Conservation (phyloP, 2,888 invertebrate species). For the Drosophila rellima region DNA sequence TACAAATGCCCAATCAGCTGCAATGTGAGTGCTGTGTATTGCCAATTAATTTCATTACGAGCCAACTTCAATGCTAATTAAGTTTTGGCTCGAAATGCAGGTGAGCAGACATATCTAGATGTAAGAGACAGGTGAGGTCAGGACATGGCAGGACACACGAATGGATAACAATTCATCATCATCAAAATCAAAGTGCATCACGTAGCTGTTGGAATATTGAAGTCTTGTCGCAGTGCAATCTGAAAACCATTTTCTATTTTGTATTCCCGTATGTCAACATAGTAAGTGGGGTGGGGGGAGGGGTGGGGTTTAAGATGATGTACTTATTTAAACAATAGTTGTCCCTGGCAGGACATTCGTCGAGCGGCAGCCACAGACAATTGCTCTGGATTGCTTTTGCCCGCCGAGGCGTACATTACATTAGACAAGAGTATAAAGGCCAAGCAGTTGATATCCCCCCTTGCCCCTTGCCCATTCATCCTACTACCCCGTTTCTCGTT, state of each 20-base stretch:
- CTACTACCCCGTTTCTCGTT: neutral
- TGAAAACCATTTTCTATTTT: slow-evolving; percentile 65
- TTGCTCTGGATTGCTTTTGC: slow-evolving; percentile 59
- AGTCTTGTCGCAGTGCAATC: slow-evolving; percentile 49
- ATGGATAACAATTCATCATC: slow-evolving; percentile 57
- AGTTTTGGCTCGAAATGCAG: slow-evolving; percentile 39
- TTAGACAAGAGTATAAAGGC: slow-evolving; percentile 55
- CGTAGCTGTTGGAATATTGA: slow-evolving; percentile 50
- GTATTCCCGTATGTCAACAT: slow-evolving; percentile 58
- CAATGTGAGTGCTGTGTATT: slow-evolving; percentile 19
- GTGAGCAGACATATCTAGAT: slow-evolving; percentile 18
- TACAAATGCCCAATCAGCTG: slow-evolving; percentile 55
- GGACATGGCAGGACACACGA: slow-evolving; percentile 17
- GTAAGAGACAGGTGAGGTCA: slow-evolving; percentile 4
- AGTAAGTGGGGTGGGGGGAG: neutral
- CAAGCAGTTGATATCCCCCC: slow-evolving; percentile 2
- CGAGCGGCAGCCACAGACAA: slow-evolving; percentile 52
- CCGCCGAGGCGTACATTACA: slow-evolving; percentile 67
- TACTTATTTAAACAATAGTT: slow-evolving; percentile 69
- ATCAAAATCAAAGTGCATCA: slow-evolving; percentile 52
- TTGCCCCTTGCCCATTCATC: no score
- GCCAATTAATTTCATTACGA: slow-evolving; percentile 59
- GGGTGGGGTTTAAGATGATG: neutral
- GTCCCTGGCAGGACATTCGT: slow-evolving; percentile 39
- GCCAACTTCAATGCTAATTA: slow-evolving; percentile 47